A percentile compares a stretch with the other conserved stretches of the same genome.
phyloP scores from a whole-genome alignment of 2,797 vertebrate species.

The Pangasius sanitwongsei region DNA sequence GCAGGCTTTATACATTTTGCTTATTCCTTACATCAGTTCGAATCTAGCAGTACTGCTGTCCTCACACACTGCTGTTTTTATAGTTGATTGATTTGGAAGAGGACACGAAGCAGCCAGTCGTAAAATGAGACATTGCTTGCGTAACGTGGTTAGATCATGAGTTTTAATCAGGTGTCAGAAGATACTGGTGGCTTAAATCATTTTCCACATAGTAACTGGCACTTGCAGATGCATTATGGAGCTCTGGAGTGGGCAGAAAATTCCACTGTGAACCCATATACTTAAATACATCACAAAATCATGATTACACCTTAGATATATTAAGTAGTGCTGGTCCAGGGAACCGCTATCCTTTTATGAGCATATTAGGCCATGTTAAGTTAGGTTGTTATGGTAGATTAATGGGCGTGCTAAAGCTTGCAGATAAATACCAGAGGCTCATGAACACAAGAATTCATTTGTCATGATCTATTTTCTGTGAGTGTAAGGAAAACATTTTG shows the following conservation, averaged over 20 bases:
- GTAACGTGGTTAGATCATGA: neutral
- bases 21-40: neutral
- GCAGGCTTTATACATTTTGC: neutral
- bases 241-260: neutral
- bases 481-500: neutral
- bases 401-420: neutral
- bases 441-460: neutral
- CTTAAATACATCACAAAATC: neutral
- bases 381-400: neutral
- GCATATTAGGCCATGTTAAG: neutral
- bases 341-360: neutral
- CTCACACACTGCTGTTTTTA: neutral
- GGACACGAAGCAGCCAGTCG: neutral
- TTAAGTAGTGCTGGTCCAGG: neutral
- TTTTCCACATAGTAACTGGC: neutral
- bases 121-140: neutral
- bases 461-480: neutral
- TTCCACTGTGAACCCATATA: neutral
- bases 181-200: neutral
- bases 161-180: neutral
- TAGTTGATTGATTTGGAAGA: neutral
- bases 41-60: neutral
- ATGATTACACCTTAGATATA: neutral
- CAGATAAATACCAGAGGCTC: neutral
- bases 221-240: neutral